These are phyloP conservation scores for Aegotheles bennettii DNA, from an alignment of 2,113 vertebrate genomes.

Conservation along the genomic window DNA sequence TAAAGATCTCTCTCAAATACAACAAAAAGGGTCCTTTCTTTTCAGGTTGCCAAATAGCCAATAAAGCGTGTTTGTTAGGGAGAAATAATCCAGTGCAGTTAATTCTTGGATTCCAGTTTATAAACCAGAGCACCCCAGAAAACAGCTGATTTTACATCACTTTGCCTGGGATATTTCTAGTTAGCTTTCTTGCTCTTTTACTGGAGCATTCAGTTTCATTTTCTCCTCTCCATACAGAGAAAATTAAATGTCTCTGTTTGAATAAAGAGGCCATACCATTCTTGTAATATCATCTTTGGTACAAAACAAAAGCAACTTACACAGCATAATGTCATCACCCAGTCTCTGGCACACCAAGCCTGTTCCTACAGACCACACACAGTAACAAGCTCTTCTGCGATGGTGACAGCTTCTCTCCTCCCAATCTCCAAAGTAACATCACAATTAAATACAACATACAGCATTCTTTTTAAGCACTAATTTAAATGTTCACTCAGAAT, in stretches of 20 bases:
- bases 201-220: not conserved
- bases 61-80: not conserved
- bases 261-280: not conserved
- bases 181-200: not conserved
- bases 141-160: not conserved
- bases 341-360: not conserved
- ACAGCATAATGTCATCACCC: not conserved
- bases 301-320: not conserved
- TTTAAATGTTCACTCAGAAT: not conserved
- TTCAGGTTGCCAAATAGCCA: not conserved
- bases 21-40: not conserved
- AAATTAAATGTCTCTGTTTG: not conserved
- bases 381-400: not conserved
- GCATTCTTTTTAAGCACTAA: not conserved
- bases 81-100: slow-evolving; percentile 31
- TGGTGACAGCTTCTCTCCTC: not conserved
- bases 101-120: slow-evolving; percentile 21
- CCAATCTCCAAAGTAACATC: not conserved
- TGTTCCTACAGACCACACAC: not conserved
- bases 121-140: not conserved
- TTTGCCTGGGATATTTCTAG: not conserved
- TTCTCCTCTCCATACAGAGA: not conserved
- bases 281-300: slow-evolving; percentile 16
- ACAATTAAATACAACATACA: slow-evolving; percentile 6
- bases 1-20: not conserved